Evolutionary conservation across 2,113 vertebrate species (phyloP).

Genomic region (Nipponia nippon): DNA sequence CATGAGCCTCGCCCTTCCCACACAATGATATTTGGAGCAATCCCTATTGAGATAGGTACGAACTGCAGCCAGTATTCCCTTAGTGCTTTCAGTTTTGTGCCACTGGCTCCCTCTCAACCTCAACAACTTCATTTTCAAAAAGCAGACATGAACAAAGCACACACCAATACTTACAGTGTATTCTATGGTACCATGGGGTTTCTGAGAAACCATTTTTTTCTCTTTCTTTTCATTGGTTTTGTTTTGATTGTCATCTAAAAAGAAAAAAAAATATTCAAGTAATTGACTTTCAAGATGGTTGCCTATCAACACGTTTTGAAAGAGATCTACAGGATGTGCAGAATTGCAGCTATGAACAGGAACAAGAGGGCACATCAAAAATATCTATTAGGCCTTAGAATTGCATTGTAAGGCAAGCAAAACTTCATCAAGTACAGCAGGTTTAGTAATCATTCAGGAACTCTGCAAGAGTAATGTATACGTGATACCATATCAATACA

Average conservation of each 20-base stretch:
- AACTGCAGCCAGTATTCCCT: background rate
- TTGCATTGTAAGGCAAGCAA: background rate
- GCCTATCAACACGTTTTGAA: background rate
- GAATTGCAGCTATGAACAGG: background rate
- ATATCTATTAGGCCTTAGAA: background rate
- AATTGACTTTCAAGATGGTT: background rate
- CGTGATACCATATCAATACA: background rate
- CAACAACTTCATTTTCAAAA: background rate
- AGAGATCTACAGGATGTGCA: background rate
- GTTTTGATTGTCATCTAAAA: slow-evolving; percentile 78
- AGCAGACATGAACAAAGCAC: background rate
- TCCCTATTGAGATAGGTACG: background rate
- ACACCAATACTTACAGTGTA: slow-evolving; percentile 73
- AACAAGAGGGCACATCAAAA: background rate
- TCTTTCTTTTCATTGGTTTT: slow-evolving; percentile 82
- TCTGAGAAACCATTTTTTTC: slow-evolving; percentile 81
- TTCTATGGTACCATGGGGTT: slow-evolving; percentile 76
- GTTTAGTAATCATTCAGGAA: background rate
- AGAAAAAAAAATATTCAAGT: background rate
- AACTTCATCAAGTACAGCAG: background rate
- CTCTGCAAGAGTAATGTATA: background rate
- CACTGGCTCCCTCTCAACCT: background rate
- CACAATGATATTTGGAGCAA: rapidly evolving
- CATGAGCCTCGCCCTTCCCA: background rate
- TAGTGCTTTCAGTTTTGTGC: background rate